Evolutionary conservation across 2,797 vertebrate species (phyloP), one percentile per base, ranked within the genome.

Genomic region (Garrulus glandarius): DNA sequence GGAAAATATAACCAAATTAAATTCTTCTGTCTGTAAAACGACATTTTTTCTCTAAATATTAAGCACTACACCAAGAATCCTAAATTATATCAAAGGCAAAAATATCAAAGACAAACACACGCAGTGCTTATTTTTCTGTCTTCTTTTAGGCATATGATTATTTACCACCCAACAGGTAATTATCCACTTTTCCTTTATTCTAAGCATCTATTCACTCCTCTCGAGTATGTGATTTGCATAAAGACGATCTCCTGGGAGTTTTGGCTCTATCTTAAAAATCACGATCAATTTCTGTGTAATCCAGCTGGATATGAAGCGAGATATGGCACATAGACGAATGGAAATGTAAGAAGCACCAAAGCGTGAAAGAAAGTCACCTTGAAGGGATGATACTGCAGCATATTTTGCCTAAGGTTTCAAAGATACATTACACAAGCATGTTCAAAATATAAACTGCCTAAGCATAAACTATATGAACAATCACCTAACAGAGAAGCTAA

Each of bases 351-450:
- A 92, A 65, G 87, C 96, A 97, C 81, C 85, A 97, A 96, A 92
- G 84, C 96, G 83, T 95, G 90, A 98, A 96, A 96, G 92, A 97
- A 97, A 97, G 95, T 96, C 96, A 97, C 96, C 96, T 97, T 97
- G 96, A 96, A 93, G 90, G 89, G 80, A 74, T 87, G 78, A 91
- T 63, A 75, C 71, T 56, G 69, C 69, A 68, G 68, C 59, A 49
- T n/a, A 71, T 92, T 96, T 95, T 90, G 82, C 87, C 84, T 84
- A 50, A n/a, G 96, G 77, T 84, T 95, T 69, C 8, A 1, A 9
- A 84, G 88, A 86, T 91, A 86, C 57, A 27, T 90, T 95, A 90
- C 85, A 89, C 69, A 87, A 13, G 24, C 30, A 37, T 57, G 23
- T 67, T 94, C 91, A 84, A 79, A 87, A 87, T 27, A 56, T 19